These are phyloP conservation scores for Rhinolophus sinicus DNA, from an alignment of 2,113 vertebrate genomes.

Conservation along the genomic window DNA sequence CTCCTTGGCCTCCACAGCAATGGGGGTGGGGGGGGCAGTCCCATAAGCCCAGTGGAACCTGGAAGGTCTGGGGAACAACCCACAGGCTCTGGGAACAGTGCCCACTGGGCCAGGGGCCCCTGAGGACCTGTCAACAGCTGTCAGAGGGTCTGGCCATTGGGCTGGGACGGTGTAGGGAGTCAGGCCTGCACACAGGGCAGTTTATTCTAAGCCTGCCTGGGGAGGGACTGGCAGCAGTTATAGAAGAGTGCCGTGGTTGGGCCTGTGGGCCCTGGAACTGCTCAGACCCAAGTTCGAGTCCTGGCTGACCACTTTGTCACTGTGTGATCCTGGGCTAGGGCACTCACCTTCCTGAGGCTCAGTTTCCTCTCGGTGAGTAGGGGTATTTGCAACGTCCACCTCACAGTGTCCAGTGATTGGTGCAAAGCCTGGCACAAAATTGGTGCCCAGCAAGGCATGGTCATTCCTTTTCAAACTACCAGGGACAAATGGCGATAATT, in stretches of 20 bases:
- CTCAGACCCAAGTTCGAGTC: neutral
- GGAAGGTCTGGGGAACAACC: conserved; percentile 32
- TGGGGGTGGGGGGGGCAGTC: neutral
- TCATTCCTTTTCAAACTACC: neutral
- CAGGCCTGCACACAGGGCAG: neutral
- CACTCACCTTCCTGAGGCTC: neutral
- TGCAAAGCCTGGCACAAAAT: neutral
- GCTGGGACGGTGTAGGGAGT: neutral
- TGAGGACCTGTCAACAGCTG: conserved; percentile 38
- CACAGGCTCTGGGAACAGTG: conserved; percentile 63
- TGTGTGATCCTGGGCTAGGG: neutral
- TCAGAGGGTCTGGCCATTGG: neutral
- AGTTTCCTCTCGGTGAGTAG: neutral
- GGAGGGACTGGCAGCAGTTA: neutral
- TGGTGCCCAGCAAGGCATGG: neutral
- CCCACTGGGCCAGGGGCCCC: conserved; percentile 41
- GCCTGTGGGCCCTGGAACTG: neutral
- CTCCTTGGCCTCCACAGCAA: conserved; percentile 1
- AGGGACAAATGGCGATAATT: neutral
- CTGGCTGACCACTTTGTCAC: neutral
- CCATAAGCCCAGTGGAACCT: conserved; percentile 42
- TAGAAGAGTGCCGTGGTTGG: neutral
- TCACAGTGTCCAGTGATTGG: neutral
- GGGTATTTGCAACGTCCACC: neutral
- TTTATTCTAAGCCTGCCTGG: neutral